Percentiles rank a stretch among this genome's conserved stretches.
phyloP scores from a whole-genome alignment of 1,140 invertebrate species.

The Rhopalosiphum padi region DNA sequence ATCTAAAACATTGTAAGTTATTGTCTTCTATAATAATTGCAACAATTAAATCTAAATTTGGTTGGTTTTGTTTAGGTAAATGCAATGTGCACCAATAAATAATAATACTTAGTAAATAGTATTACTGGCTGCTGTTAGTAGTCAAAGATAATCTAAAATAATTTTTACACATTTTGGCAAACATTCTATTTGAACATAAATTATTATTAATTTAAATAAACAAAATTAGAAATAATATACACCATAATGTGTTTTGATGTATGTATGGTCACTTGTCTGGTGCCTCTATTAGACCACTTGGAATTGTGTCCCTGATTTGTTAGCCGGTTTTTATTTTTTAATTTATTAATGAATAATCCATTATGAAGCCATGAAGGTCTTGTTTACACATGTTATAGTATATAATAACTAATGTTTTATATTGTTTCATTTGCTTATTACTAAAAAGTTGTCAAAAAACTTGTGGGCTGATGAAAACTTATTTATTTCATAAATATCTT shows the following conservation, averaged over 20 bases:
- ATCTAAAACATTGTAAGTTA: neutral
- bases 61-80: neutral
- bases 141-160: neutral
- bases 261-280: neutral
- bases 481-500: slow-evolving; percentile 16
- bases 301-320: neutral
- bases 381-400: neutral
- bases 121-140: neutral
- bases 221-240: neutral
- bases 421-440: slow-evolving; percentile 1
- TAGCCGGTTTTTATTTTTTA: neutral
- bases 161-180: neutral
- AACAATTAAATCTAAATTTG: neutral
- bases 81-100: neutral
- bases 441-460: neutral
- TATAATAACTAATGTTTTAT: neutral
- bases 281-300: neutral
- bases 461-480: neutral
- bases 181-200: neutral
- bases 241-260: neutral
- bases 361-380: neutral
- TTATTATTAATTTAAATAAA: neutral
- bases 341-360: slow-evolving; percentile 1
- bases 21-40: neutral
- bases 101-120: neutral